Evolutionary conservation across 2,888 invertebrate species (phyloP).

Genomic region (Blomia tropicalis): DNA sequence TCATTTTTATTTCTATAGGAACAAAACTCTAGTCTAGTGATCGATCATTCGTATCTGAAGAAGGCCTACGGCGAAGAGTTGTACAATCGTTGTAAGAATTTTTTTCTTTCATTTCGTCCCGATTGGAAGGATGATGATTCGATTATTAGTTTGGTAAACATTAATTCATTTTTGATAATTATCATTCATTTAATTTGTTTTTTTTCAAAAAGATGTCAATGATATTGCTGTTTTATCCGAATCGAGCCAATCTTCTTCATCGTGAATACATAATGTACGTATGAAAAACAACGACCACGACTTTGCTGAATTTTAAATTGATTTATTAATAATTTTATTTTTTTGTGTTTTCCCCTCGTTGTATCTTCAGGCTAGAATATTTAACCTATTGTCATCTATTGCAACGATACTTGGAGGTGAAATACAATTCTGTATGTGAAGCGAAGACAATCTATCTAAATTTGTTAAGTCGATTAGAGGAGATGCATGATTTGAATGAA

Average conservation of each 20-base stretch:
- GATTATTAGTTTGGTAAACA: conserved; percentile 38
- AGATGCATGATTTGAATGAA: conserved; percentile 4
- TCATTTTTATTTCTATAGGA: not conserved
- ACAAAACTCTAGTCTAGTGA: not conserved
- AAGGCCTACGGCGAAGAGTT: conserved; percentile 1
- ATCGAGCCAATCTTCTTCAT: not conserved
- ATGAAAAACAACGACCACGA: not conserved
- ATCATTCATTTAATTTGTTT: not conserved
- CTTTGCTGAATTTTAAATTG: not conserved
- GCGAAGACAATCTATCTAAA: conserved; percentile 48
- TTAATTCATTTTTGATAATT: not conserved
- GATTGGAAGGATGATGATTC: conserved; percentile 72
- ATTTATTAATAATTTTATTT: not conserved
- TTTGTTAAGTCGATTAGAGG: conserved; percentile 69
- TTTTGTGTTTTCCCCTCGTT: too few relatives aligned
- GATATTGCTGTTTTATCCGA: conserved; percentile 6
- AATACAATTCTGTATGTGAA: conserved; percentile 27
- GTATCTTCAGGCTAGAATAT: not conserved
- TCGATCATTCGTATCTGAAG: conserved; percentile 1
- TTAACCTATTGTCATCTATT: conserved; percentile 28
- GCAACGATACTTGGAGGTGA: conserved; percentile 28
- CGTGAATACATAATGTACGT: conserved; percentile 8
- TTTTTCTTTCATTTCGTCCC: conserved; percentile 66
- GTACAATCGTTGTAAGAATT: conserved; percentile 45
- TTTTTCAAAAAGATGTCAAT: not conserved